Conservation (phyloP, 1,140 invertebrate species). For the Drosophila persimilis region DNA sequence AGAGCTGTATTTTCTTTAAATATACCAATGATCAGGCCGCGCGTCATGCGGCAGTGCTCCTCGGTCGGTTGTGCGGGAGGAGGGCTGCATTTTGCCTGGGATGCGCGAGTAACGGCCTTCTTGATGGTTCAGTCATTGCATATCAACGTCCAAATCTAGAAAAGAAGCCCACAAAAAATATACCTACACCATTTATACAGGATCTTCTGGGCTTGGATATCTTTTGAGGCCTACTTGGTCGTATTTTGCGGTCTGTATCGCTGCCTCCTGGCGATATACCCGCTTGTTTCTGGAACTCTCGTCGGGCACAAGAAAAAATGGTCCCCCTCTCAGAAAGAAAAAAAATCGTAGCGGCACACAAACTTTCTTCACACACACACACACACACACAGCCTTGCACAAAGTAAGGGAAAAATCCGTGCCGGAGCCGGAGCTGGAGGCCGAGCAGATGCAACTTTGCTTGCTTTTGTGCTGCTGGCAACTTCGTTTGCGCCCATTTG, state of each 20-base stretch:
- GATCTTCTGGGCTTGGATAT: no score
- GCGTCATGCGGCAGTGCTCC: no score
- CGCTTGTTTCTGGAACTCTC: slow-evolving; percentile 5
- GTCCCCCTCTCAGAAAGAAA: slow-evolving; percentile 19
- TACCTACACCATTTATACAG: no score
- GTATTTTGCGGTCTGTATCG: neutral
- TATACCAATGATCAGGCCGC: no score
- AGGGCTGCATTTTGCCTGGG: no score
- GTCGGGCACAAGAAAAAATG: slow-evolving; percentile 3
- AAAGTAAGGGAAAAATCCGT: slow-evolving; percentile 20
- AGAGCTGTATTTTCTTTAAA: no score
- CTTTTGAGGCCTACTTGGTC: no score
- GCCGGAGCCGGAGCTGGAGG: slow-evolving; percentile 14
- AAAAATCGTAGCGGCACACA: slow-evolving; percentile 13
- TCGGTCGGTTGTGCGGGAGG: no score
- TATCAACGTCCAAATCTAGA: no score
- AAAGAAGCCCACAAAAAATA: no score
- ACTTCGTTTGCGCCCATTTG: slow-evolving; percentile 75
- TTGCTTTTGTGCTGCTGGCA: slow-evolving; percentile 66
- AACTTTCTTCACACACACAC: slow-evolving; percentile 32
- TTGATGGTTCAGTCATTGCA: no score
- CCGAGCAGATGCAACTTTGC: slow-evolving; percentile 50
- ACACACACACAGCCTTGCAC: neutral
- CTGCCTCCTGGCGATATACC: neutral
- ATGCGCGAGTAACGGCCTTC: no score